Base-by-base conservation (phyloP, 2,113 vertebrate genomes). In the Dromas ardeola region DNA sequence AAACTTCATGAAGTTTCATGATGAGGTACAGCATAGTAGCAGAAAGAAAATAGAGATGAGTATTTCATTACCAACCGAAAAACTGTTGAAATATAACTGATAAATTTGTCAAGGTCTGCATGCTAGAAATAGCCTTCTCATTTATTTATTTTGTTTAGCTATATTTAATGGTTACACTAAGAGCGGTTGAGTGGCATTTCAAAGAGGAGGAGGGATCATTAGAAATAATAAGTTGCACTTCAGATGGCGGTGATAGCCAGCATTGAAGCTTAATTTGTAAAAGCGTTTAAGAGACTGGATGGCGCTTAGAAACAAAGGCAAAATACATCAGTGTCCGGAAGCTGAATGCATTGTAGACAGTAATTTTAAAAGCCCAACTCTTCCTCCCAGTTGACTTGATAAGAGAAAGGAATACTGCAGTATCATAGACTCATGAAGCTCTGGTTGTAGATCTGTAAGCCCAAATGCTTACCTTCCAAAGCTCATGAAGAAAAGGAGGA, bases 141-240 rank as follows among this genome's bases (percentile, higher is more conserved):
- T 88, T 91, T 89, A 83, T 89, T 83, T 90, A 86, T 80, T 92
- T 94, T 67, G 59, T 78, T 86, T 93, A 78, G 90, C 30, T 95
- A 4, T 71, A 70, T 81, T 94, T 93, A 88, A 95, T 62, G 17
- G 67, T 62, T 86, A 47, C 67, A 61, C 23, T 49, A 86, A 93
- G 77, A 79, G 70, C 74, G 65, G 43, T 30, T 93, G 86, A 96
- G 66, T 95, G 96, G 70, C 87, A 93, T 94, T 96, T 95, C 96
- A 93, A 95, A 96, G 67, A 91, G 34, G 19, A 94, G 73, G 27
- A 91, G 8, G 49, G 38, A 88, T 91, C 81, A 76, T 91, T 87
- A 90, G 87, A 67, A 93, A 93, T 84, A 93, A 72, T 47, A 90
- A 85, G 49, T 65, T 76, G 27, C 45, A 49, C 36, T 91, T 93